A percentile compares a stretch with the other conserved stretches of the same genome.
phyloP scores from a whole-genome alignment of 2,888 invertebrate genomes.

The Watsonalla binaria region DNA sequence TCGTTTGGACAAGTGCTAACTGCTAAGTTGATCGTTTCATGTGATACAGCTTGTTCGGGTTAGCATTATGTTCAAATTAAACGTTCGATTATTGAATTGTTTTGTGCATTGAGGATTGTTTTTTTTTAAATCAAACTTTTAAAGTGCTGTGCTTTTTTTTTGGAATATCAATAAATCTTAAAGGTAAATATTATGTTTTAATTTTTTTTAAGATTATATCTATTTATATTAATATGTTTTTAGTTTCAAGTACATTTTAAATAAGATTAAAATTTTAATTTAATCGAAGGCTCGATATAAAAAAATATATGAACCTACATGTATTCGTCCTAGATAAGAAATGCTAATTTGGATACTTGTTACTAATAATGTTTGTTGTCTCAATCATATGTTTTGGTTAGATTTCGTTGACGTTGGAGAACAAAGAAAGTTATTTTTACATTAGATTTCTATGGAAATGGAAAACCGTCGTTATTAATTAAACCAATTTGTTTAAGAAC shows the following conservation, averaged over 20 bases:
- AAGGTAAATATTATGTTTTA: conserved; percentile 35
- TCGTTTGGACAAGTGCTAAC: conserved; percentile 75
- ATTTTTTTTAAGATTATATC: not conserved
- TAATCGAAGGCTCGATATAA: no score
- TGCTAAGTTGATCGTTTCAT: conserved; percentile 77
- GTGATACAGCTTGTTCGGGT: conserved; percentile 68
- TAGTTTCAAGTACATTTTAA: no score
- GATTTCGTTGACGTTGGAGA: conserved; percentile 6
- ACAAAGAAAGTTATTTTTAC: conserved; percentile 2
- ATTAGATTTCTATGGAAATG: not conserved
- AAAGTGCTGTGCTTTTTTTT: conserved; percentile 35
- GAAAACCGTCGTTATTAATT: not conserved
- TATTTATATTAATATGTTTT: no score
- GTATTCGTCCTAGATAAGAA: no score
- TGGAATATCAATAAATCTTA: conserved; percentile 37
- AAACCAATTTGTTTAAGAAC: not conserved
- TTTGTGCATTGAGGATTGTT: conserved; percentile 48
- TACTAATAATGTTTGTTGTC: no score
- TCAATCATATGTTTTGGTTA: not conserved
- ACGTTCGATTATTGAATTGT: conserved; percentile 66
- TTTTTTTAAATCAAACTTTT: conserved; percentile 37
- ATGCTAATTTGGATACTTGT: no score
- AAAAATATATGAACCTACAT: no score
- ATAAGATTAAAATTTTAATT: no score
- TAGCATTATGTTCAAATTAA: conserved; percentile 73